Percentiles rank a stretch among this genome's conserved stretches.
phyloP scores from a whole-genome alignment of 2,113 vertebrate genomes.

The Noturus placidus region DNA sequence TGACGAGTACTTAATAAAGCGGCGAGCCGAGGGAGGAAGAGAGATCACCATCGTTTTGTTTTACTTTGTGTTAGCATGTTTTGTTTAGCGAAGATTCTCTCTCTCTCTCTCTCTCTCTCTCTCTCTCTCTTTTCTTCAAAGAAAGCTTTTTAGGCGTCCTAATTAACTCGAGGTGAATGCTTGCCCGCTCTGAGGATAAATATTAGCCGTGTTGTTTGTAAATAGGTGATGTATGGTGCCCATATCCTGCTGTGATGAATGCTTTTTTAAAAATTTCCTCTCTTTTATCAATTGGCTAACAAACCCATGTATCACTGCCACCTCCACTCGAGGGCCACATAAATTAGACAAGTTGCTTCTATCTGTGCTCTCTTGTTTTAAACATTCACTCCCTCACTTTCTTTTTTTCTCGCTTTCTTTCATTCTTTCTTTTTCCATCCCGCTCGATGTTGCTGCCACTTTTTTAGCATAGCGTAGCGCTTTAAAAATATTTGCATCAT shows the following conservation, averaged over 20 bases:
- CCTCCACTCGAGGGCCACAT: slow-evolving; percentile 86
- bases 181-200: slow-evolving; percentile 78
- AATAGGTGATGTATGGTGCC: slow-evolving; percentile 93
- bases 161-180: slow-evolving; percentile 66
- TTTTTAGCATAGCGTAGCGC: neutral
- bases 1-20: slow-evolving; percentile 40
- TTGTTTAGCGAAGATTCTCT: slow-evolving; percentile 37
- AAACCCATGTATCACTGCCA: slow-evolving; percentile 98
- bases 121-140: slow-evolving; percentile 50
- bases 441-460: slow-evolving; percentile 61
- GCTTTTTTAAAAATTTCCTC: slow-evolving; percentile 96
- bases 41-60: neutral
- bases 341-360: slow-evolving; percentile 83
- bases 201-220: slow-evolving; percentile 82
- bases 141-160: slow-evolving; percentile 48
- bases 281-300: slow-evolving; percentile 98
- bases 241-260: slow-evolving; percentile 90
- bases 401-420: slow-evolving; percentile 67
- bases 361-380: slow-evolving; percentile 31
- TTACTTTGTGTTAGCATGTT: slow-evolving; percentile 32
- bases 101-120: slow-evolving; percentile 63
- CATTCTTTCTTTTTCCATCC: slow-evolving; percentile 50
- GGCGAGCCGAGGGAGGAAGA: neutral
- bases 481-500: slow-evolving; percentile 1
- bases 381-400: neutral